These are phyloP conservation scores for Cossypha polioptera DNA, from an alignment of 2,797 vertebrate species.

Conservation along the genomic window DNA sequence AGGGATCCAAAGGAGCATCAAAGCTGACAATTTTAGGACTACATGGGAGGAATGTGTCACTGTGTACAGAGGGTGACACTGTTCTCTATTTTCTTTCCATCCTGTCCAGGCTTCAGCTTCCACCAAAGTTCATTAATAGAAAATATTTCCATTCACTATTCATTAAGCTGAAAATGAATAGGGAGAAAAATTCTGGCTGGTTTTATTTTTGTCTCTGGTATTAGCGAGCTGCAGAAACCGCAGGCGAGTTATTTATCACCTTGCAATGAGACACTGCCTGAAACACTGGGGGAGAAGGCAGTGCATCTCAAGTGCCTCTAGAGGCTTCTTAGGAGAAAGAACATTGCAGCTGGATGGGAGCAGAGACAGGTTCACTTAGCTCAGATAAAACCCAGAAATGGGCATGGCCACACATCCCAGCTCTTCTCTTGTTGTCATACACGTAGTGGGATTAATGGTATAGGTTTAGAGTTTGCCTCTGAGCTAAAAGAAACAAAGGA, in stretches of 20 bases:
- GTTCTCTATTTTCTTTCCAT: neutral
- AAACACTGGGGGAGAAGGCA: neutral
- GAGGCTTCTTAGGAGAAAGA: neutral
- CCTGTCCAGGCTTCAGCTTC: neutral
- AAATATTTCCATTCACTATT: neutral
- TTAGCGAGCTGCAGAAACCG: neutral
- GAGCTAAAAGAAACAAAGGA: neutral
- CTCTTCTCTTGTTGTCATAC: neutral
- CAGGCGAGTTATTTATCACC: constrained; percentile 12
- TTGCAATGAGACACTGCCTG: neutral
- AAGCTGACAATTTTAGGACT: neutral
- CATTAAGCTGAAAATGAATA: constrained; percentile 9
- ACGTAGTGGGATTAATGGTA: neutral
- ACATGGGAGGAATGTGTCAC: neutral
- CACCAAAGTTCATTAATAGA: neutral
- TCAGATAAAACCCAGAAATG: neutral
- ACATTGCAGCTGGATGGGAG: neutral
- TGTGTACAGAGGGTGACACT: neutral
- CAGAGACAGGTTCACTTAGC: neutral
- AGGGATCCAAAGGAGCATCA: neutral
- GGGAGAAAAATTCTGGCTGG: neutral
- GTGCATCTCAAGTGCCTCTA: neutral
- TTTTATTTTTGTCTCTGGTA: neutral
- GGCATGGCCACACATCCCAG: neutral
- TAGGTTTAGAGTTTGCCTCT: neutral